A percentile compares a stretch with the other conserved stretches of the same genome.
phyloP scores from a whole-genome alignment of 2,888 invertebrate genomes.

The Lumbricus terrestris region DNA sequence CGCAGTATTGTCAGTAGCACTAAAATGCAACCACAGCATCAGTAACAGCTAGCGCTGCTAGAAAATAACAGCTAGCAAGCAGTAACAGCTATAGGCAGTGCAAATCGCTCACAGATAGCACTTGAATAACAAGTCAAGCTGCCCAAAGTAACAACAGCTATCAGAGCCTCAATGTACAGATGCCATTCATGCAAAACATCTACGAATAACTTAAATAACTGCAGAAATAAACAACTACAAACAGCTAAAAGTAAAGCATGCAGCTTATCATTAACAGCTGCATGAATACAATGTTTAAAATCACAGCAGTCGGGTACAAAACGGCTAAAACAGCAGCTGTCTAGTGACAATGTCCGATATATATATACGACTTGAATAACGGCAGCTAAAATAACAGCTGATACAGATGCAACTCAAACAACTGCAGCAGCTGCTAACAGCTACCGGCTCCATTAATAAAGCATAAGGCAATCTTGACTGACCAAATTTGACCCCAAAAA shows the following conservation, averaged over 20 bases:
- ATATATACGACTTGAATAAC: neutral
- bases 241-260: neutral
- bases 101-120: neutral
- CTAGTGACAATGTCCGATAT: neutral
- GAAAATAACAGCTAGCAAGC: neutral
- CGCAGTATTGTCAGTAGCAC: neutral
- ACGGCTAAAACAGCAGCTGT: neutral
- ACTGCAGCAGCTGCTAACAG: slow-evolving; percentile 3
- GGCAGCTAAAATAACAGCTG: neutral
- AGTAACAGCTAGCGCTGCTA: neutral
- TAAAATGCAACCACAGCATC: neutral
- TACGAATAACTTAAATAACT: neutral
- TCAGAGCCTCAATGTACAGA: neutral
- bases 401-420: neutral
- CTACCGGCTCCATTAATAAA: neutral
- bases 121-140: neutral
- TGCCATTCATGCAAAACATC: neutral
- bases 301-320: neutral
- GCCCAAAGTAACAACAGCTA: neutral
- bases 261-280: neutral
- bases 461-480: neutral
- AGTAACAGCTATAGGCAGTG: neutral
- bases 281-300: neutral
- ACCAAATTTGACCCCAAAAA: neutral
- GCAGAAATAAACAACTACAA: neutral